Base-by-base conservation (phyloP, 2,797 vertebrate species). In the Borostomias antarcticus region DNA sequence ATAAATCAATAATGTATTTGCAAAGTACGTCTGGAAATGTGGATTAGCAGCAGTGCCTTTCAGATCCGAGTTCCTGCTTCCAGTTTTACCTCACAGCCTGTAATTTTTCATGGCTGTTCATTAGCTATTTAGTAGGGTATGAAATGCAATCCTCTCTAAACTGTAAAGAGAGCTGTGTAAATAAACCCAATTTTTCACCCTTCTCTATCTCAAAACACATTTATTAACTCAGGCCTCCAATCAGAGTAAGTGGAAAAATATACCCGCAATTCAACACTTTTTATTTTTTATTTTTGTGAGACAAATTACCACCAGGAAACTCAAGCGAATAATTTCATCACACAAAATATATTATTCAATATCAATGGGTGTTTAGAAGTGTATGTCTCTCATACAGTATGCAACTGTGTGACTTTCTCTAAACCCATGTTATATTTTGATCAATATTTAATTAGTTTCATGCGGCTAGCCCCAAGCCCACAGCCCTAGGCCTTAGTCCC, bases 81-180 rank as follows among this genome's bases (percentile, higher is more conserved):
- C 47, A 68, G 57, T 62, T 69, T 63, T 58, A 48, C 26, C 48
- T 29, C 29, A 15, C 47, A 26, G 43, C 6, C 66, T 37, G 51
- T 65, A 25, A 70, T 74, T 70, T 33, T 53, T 73, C 17, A 47
- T 32, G 51, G 53, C 60, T 58, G 58, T 71, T 81, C 69, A 77
- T 82, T 84, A 77, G 65, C 29, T 78, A 64, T 79, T 82, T 73
- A 70, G 68, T 50, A 53, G 66, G 52, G 61, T 75, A 64, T 77
- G 77, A 76, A 78, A 83, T 72, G 64, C 70, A 72, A 82, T 78
- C 68, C 65, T 77, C 74, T 81, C 59, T 73, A 71, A 80, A 78
- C 61, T 69, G 66, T 68, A 66, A 74, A 62, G 72, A 69, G 65
- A 72, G 72, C 77, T 74, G 68, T 69, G 69, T 72, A 78, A 83